These are phyloP conservation scores for Orchesellides sinensis DNA, from an alignment of 2,888 invertebrate species.

Conservation along the genomic window DNA sequence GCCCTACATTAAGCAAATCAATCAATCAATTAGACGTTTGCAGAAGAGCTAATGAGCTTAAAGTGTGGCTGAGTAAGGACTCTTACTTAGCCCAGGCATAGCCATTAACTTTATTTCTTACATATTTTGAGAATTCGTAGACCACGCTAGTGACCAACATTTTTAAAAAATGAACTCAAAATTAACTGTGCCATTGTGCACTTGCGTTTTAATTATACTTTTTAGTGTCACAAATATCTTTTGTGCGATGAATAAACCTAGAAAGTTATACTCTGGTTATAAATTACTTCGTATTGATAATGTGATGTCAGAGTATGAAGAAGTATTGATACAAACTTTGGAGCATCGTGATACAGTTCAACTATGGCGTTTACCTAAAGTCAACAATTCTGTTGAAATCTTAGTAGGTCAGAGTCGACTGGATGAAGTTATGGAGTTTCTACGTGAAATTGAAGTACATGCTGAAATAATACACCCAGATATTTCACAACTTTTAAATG, in stretches of 20 bases:
- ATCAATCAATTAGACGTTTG: background rate
- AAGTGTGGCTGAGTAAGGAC: background rate
- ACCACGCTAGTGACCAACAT: too few species aligned
- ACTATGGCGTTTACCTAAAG: slow-evolving; percentile 52
- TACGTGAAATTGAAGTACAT: slow-evolving; percentile 40
- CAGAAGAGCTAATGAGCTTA: background rate
- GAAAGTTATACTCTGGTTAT: slow-evolving; percentile 30
- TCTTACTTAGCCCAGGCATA: too few species aligned
- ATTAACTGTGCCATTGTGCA: background rate
- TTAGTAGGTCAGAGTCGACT: slow-evolving; percentile 35
- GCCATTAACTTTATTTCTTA: too few species aligned
- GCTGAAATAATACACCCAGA: slow-evolving; percentile 39
- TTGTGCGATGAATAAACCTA: slow-evolving; percentile 23
- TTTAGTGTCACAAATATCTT: background rate
- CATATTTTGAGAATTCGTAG: too few species aligned
- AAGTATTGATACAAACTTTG: slow-evolving; percentile 26
- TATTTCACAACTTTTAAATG: slow-evolving; percentile 32
- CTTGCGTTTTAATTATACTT: background rate
- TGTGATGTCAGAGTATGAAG: slow-evolving; percentile 48
- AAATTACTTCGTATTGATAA: slow-evolving; percentile 36
- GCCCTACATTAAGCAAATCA: background rate
- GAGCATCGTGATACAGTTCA: slow-evolving; percentile 55
- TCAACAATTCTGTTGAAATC: slow-evolving; percentile 42
- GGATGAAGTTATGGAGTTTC: slow-evolving; percentile 42
- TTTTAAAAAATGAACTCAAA: background rate